Evolutionary conservation across 2,888 invertebrate genomes (phyloP), one percentile per base, ranked within the genome.

Genomic region (Cyrtodaria siliqua): DNA sequence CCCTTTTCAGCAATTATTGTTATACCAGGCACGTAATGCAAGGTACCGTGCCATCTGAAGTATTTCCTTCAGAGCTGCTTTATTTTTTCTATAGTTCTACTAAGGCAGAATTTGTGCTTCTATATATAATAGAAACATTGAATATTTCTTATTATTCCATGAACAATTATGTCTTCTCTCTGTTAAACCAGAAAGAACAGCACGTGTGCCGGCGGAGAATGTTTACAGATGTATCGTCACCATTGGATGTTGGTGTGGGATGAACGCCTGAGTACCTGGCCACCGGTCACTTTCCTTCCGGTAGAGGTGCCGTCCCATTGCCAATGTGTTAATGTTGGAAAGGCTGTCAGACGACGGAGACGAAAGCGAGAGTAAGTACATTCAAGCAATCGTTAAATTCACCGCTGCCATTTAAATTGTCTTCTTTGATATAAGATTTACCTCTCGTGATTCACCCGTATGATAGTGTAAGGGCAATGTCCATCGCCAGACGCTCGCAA

Each of bases 191-290:
- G 88, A 33, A 56, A 56, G 8, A 85, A 86, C 57, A 81, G 79
- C 33, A 86, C 83, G 1, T 88, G 88, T 61, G 81, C 72, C 44
- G 82, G 72, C 42, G 88, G 87, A 1, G 84, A 86, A 49, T 89
- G 89, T 64, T 69, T 86, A 47, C 88, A 88, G 76, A 86, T 85
- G 81, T 87, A 79, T 50, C 72, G 88, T 0, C 87, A 87, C 18
- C 89, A 89, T 56, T 89, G 89, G 89, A 79, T 88, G 59, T 74
- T 89, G 14, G 85, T 89, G 0, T 89, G 87, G 86, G 87, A 89
- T 57, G 83, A 86, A n/a, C 70, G 79, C 0, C 61, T 82, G 6
- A 81, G 81, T 23, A 83, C 81, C 14, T 83, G 85, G 70, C 87
- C 88, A 0, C 89, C 89, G 1, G 88, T 89, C 26, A 88, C 87